Percentiles rank a stretch among this genome's conserved stretches.
phyloP scores from a whole-genome alignment of 2,888 invertebrate species.

The Ichneumoninae sp. region DNA sequence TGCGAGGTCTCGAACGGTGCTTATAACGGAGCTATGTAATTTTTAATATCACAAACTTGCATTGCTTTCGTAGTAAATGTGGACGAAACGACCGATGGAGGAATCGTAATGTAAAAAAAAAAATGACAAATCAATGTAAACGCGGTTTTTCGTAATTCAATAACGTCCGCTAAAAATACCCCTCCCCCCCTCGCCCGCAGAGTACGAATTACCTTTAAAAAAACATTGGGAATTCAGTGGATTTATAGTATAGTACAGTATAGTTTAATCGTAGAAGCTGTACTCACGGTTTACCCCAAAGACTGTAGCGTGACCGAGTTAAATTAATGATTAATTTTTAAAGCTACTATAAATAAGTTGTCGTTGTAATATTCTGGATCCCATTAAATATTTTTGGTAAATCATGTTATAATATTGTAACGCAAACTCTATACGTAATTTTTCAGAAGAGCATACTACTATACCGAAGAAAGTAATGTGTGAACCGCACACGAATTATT shows the following conservation, averaged over 20 bases:
- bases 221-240: slow-evolving; percentile 32
- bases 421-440: slow-evolving; percentile 30
- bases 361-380: slow-evolving; percentile 48
- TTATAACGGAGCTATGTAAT: not conserved
- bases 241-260: slow-evolving; percentile 38
- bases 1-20: not conserved
- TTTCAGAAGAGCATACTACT: slow-evolving; percentile 42
- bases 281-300: slow-evolving; percentile 71
- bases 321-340: slow-evolving; percentile 46
- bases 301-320: slow-evolving; percentile 76
- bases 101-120: not conserved
- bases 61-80: not conserved
- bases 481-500: slow-evolving; percentile 32
- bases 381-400: slow-evolving; percentile 25
- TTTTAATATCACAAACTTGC: not conserved
- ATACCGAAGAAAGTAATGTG: slow-evolving; percentile 59
- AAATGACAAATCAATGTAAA: slow-evolving; percentile 27
- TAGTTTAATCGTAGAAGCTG: slow-evolving; percentile 57
- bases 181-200: not conserved
- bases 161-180: slow-evolving; percentile 6
- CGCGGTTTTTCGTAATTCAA: slow-evolving; percentile 15
- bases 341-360: slow-evolving; percentile 16
- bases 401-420: slow-evolving; percentile 44
- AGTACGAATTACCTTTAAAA: slow-evolving; percentile 16
- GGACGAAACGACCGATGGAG: not conserved